Base-by-base conservation (phyloP, 2,888 invertebrate genomes). In the Tridacna crocea region DNA sequence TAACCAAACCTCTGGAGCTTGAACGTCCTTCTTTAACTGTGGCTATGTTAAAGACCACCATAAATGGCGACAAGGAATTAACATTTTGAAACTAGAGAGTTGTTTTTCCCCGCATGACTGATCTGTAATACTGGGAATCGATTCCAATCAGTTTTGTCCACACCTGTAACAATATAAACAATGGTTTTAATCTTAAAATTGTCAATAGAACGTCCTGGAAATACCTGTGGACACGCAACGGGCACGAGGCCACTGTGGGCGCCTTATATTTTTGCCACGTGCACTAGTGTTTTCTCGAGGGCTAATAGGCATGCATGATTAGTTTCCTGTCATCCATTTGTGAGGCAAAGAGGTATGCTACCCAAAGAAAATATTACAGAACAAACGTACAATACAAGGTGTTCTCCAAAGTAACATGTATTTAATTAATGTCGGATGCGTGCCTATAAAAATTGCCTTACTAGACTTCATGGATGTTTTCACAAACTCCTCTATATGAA, bases 141-240 rank as follows among this genome's bases (percentile, higher is more conserved):
- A 70, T 70, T 70, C 51, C 70, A 70, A 70, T 70, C 70, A 26
- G 70, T n/a, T 51, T 51, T 46, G 22, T 48, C 47, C 70, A 13
- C 70, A 70, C 70, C 70, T 70, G 70, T 48, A 70, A 70, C 70
- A 70, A 70, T 70, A 70, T 51, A 70, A 70, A 70, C 70, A 70
- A 70, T 51, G 70, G 24, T 70, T 70, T 70, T 70, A 70, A 70
- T 70, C 70, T 51, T 70, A 70, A 22, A 51, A 24, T 48, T 70
- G 70, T 48, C 70, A 48, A 70, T 51, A 26, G 70, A 48, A 51
- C 51, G 24, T 48, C 51, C 70, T 70, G 70, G 51, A 70, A 70
- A 70, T 70, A 51, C 70, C 70, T 70, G 70, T 11, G 51, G 12
- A 51, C 70, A 70, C 70, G 70, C 26, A 51, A 70, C 70, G 10